phyloP scores from a whole-genome alignment of 2,888 invertebrate species.

The Eustalomyia histrio region DNA sequence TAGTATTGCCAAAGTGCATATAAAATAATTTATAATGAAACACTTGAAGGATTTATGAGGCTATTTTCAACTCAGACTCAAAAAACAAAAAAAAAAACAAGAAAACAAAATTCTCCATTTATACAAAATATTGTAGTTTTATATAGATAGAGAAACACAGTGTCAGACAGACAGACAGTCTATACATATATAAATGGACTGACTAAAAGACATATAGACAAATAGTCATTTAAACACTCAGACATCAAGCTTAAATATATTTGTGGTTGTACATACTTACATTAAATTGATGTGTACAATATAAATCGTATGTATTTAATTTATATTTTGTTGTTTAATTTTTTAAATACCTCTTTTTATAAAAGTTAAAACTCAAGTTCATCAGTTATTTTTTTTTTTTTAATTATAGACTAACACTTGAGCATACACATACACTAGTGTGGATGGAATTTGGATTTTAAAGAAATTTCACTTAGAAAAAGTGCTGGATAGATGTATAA shows the following conservation, averaged over 20 bases:
- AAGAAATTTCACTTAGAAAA: too few relatives aligned
- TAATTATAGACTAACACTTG: background rate
- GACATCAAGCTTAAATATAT: slow-evolving; percentile 16
- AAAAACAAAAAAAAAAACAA: background rate
- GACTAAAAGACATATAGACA: slow-evolving; percentile 1
- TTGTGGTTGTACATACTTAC: background rate
- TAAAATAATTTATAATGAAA: slow-evolving; percentile 62
- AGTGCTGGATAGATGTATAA: too few relatives aligned
- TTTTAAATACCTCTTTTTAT: slow-evolving; percentile 9
- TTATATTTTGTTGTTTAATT: slow-evolving; percentile 37
- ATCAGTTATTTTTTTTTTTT: slow-evolving; percentile 19
- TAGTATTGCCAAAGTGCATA: slow-evolving; percentile 54
- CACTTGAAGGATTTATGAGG: slow-evolving; percentile 64
- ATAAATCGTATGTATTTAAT: slow-evolving; percentile 43
- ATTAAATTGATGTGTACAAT: slow-evolving; percentile 25
- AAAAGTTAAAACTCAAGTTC: slow-evolving; percentile 47
- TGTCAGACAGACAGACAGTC: background rate
- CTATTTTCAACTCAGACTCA: slow-evolving; percentile 49
- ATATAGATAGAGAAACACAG: background rate
- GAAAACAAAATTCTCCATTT: too few relatives aligned
- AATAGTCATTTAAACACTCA: slow-evolving; percentile 31
- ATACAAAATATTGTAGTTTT: background rate
- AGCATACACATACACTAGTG: too few relatives aligned
- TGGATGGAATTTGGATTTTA: too few relatives aligned
- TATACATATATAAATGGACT: background rate